Base-by-base conservation (phyloP, 2,113 vertebrate species). In the Callospermophilus lateralis region DNA sequence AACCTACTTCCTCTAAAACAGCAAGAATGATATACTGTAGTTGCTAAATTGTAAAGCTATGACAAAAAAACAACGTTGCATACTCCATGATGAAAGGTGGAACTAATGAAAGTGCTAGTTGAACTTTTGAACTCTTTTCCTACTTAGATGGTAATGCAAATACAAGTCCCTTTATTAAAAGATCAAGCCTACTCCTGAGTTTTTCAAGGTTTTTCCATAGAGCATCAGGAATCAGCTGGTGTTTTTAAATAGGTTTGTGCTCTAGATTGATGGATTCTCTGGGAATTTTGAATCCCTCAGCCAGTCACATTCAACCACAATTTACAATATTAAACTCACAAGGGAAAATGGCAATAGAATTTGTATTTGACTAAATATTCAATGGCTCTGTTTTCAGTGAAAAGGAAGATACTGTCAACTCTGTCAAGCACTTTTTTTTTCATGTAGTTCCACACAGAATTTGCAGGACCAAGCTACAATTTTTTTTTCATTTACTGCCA, bases 1-100 rank as follows among this genome's bases (percentile, higher is more conserved):
- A 97, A 39, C 37, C 37, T 84, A 61, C 22, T 84, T 74, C 63
- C 53, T 86, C 48, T 37, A 73, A 79, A 89, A 93, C 37, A 78
- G 22, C 61, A 77, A 63, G 67, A 86, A 89, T 53, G 39, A 90
- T 26, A 30, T 19, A 13, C 61, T 9, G 1, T 20, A 63, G 39
- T 32, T 61, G 74, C 32, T 92, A 77, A 39, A 4, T 68, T 85
- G 63, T 92, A 72, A 81, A 74, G 58, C 63, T 74, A 70, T 39
- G 76, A 77, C 32, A n/a, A 72, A 74, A 84, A 72, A 74, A 84
- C 65, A 94, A 20, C 19, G 28, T 16, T 86, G 13, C 74, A 83
- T 30, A 39, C 74, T 61, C 53, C 77, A n/a, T n/a, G 13, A 39
- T 58, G 19, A 53, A 34, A 93, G 63, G 39, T 86, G 30, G 53